Conservation (phyloP, 2,797 vertebrate species). For the Pogoniulus pusillus region DNA sequence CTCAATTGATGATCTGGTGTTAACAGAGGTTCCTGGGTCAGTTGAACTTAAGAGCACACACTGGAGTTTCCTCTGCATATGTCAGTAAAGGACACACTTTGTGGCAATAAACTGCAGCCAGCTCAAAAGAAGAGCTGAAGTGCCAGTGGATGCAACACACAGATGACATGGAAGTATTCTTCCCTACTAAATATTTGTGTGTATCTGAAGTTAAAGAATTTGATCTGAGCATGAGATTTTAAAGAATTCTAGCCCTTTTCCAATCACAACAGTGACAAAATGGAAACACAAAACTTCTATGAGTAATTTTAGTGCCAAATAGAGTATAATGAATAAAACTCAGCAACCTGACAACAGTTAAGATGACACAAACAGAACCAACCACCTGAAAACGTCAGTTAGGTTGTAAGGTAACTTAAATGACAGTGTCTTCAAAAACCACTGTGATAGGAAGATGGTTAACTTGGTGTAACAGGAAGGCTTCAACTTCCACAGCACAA, state of each 20-base stretch:
- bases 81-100: background rate
- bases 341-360: background rate
- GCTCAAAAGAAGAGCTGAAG: background rate
- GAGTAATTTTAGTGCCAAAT: background rate
- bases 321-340: background rate
- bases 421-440: background rate
- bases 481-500: background rate
- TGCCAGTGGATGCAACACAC: background rate
- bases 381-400: background rate
- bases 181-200: background rate
- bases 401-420: background rate
- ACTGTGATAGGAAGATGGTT: background rate
- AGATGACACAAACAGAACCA: background rate
- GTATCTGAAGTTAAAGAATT: background rate
- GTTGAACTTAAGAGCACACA: background rate
- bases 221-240: background rate
- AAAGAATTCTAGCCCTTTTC: background rate
- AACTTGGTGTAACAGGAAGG: background rate
- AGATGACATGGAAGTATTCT: background rate
- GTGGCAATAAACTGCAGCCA: background rate
- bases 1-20: background rate
- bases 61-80: background rate
- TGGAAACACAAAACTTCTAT: background rate
- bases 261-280: background rate
- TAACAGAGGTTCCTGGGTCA: background rate